Conservation (phyloP, 2,113 vertebrate genomes). For the Oncorhynchus keta region DNA sequence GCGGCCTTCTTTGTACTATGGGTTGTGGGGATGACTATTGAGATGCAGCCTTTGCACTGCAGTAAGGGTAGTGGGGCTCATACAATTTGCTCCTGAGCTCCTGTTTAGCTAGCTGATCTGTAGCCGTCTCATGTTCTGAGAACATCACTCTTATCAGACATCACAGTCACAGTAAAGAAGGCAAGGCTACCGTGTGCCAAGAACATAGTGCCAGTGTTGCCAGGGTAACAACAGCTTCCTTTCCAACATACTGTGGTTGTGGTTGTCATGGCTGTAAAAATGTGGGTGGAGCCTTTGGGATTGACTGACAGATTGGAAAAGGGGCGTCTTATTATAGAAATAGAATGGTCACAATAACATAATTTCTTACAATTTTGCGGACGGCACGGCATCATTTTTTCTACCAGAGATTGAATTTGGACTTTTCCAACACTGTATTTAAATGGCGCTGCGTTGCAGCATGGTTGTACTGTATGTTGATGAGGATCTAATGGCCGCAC, state of each 20-base stretch:
- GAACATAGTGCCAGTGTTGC: constrained; percentile 25
- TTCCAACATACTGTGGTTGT: background rate
- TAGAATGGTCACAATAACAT: too few relatives aligned
- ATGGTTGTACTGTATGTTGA: too few relatives aligned
- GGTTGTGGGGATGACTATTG: too few relatives aligned
- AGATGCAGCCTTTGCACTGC: background rate
- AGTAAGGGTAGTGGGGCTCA: background rate
- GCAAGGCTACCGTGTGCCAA: constrained; percentile 2
- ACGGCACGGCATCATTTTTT: background rate
- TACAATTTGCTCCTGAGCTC: background rate
- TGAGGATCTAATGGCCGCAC: too few relatives aligned
- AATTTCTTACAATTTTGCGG: too few relatives aligned
- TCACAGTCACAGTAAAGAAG: background rate
- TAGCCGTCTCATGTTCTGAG: constrained; percentile 1
- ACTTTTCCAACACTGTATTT: too few relatives aligned
- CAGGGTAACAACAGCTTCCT: constrained; percentile 30
- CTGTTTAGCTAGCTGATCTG: background rate
- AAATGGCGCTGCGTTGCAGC: too few relatives aligned
- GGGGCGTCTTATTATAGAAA: too few relatives aligned
- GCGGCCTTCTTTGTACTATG: too few relatives aligned
- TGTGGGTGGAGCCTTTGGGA: background rate
- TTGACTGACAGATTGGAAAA: background rate
- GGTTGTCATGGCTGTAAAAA: constrained; percentile 32
- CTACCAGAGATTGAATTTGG: background rate
- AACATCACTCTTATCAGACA: constrained; percentile 3